Conservation (phyloP, 2,113 vertebrate species). For the Anseranas semipalmata region DNA sequence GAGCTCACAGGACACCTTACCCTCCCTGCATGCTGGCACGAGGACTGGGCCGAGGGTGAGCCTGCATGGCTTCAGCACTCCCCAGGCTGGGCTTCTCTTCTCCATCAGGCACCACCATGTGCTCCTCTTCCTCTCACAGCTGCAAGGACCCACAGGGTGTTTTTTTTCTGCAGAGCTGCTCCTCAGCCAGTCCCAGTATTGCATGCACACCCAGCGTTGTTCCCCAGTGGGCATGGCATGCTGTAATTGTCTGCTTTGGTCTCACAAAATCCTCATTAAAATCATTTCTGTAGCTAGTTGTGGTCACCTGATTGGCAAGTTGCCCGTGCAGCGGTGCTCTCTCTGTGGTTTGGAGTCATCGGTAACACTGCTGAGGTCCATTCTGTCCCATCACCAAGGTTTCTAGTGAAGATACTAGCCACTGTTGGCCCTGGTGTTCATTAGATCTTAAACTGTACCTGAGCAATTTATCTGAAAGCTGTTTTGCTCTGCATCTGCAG, state of each 20-base stretch:
- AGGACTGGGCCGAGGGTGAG: too few relatives aligned
- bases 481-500: background rate
- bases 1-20: background rate
- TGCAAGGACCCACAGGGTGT: too few relatives aligned
- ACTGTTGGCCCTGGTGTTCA: background rate
- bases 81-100: background rate
- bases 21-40: too few relatives aligned
- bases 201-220: background rate
- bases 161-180: background rate
- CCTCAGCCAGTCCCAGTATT: background rate
- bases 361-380: background rate
- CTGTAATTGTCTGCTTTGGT: background rate
- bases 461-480: background rate
- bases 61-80: background rate
- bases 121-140: background rate
- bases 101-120: background rate
- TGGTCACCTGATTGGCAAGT: background rate
- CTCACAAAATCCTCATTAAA: background rate
- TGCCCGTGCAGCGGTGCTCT: background rate
- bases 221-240: background rate
- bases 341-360: background rate
- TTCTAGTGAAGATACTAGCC: background rate
- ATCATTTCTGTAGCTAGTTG: background rate
- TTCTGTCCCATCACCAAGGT: background rate
- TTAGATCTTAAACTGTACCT: background rate